Evolutionary conservation across 2,888 invertebrate species (phyloP), one percentile per base, ranked within the genome.

Genomic region (Aromia moschata): DNA sequence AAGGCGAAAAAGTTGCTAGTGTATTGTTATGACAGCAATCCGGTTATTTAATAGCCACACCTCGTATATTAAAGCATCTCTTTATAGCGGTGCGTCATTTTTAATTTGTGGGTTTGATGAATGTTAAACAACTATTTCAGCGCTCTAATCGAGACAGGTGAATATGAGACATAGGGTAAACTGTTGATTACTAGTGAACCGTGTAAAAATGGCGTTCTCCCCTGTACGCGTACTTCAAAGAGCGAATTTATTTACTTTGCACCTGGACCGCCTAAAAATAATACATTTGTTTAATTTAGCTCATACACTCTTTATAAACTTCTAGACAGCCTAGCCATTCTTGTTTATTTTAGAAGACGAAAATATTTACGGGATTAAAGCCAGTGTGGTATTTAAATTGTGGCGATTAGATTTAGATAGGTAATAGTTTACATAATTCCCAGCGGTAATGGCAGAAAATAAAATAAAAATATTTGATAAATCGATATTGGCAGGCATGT

Each of bases 311-410:
- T 25, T 44, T 44, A 25, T 44, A 44, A 44, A 44, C 25, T 44
- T 12, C 25, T 44, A 44, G 44, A 44, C 44, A 25, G 44, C 44
- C 12, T 44, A 17, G 14, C 25, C 44, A 25, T 25, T 44, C 12
- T 14, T 44, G 18, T 44, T 25, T 44, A 44, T 11, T 11, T 44
- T 44, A 44, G 25, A 44, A 44, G 12, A 25, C 14, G 17, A 44
- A 44, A 44, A 44, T 44, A 44, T 44, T 44, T 44, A 44, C 44
- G 25, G 25, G 10, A 44, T 44, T 20, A 25, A n/a, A n/a, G n/a
- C n/a, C n/a, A n/a, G n/a, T n/a, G n/a, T n/a, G n/a, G n/a, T n/a
- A n/a, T n/a, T n/a, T n/a, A n/a, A n/a, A n/a, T n/a, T n/a, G n/a
- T n/a, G n/a, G n/a, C n/a, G n/a, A n/a, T n/a, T n/a, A n/a, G n/a